Base-by-base conservation (phyloP, 2,113 vertebrate species). In the Beaufortia kweichowensis region DNA sequence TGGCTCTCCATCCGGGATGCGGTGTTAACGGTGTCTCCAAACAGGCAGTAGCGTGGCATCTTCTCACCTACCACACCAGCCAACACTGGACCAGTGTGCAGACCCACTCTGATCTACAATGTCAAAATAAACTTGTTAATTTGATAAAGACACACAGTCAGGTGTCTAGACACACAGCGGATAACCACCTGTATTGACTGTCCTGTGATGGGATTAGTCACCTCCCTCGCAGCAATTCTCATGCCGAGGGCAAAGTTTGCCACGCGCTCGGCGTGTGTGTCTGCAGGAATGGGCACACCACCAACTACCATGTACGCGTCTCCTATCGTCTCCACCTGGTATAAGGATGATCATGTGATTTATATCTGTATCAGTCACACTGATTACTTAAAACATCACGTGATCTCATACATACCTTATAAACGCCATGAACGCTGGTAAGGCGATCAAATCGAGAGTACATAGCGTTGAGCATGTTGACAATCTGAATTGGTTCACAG, bases 1-100 rank as follows among this genome's bases (percentile, higher is more conserved):
- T 91, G 92, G 53, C 89, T 91, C 81, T 94, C 91, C 90, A 86
- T 93, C 35, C 89, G 83, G 12, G 91, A 94, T 50, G 91, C 90
- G 6, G 88, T 93, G 78, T 94, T 94, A 56, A 93, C 91, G 0
- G 90, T 88, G 74, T 94, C 91, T 39, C 91, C 93, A 85, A 94
- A 93, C 68, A 94, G 88, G 65, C 80, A 87, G 78, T 90, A 90
- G 0, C 92, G 85, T 0, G 91, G 87, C 90, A 92, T 95, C 87
- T 94, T 94, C 62, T 94, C 89, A 23, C 92, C 92, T 23, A 93
- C 91, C 3, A 91, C 90, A 17, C 92, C 91, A 50, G 91, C 88
- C 73, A 94, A 79, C 23, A 88, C 89, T 0, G 88, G 84, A 59
- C 91, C 92, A 0, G 87, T 92, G 17, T 91, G 91, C 28, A 96